A percentile compares a stretch with the other conserved stretches of the same genome.
Conservation (phyloP, 2,888 invertebrate genomes). For the Acronicta aceris region DNA sequence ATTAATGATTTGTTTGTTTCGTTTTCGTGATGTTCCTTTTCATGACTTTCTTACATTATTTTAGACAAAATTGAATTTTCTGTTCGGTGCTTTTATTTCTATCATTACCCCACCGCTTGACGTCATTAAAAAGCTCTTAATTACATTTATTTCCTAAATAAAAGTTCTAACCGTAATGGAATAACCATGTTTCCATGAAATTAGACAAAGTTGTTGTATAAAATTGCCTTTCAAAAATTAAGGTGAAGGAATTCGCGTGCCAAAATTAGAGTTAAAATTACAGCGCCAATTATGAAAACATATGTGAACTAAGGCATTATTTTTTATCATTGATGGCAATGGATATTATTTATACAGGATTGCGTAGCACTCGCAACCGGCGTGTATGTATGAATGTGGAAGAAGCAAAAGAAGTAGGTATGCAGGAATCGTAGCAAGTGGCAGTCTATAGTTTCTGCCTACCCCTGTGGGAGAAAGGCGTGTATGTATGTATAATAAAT, state of each 20-base stretch:
- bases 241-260: neutral
- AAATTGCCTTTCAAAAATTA: slow-evolving; percentile 43
- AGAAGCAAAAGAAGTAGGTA: too few species aligned
- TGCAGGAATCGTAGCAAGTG: too few species aligned
- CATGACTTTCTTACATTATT: neutral
- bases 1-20: too few species aligned
- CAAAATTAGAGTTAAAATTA: neutral
- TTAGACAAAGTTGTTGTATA: slow-evolving; percentile 37
- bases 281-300: slow-evolving; percentile 27
- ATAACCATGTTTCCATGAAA: slow-evolving; percentile 43
- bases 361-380: too few species aligned
- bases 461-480: too few species aligned
- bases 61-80: neutral
- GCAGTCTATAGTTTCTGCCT: too few species aligned
- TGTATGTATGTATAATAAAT: too few species aligned
- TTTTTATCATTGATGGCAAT: slow-evolving; percentile 36
- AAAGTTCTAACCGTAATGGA: slow-evolving; percentile 51
- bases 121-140: slow-evolving; percentile 25
- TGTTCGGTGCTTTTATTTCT: neutral
- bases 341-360: slow-evolving; percentile 8
- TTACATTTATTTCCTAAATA: slow-evolving; percentile 33
- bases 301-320: slow-evolving; percentile 22
- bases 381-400: too few species aligned
- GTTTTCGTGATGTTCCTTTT: too few species aligned
- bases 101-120: slow-evolving; percentile 4